Conservation (phyloP, 35 echinoderm and acorn worm genomes). For the Apostichopus japonicus region DNA sequence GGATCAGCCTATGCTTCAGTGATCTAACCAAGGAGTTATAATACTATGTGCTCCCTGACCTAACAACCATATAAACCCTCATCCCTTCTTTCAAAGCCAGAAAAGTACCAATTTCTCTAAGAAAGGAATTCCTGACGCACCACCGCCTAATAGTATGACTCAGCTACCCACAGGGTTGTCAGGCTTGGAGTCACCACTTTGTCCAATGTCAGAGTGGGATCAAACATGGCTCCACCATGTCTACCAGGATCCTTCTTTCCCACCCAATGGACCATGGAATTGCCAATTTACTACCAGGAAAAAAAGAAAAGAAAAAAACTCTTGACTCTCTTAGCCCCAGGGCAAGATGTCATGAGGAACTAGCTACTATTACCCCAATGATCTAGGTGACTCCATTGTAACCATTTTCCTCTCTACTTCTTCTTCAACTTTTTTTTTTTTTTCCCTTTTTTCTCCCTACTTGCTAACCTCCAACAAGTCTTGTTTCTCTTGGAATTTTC, state of each 20-base stretch:
- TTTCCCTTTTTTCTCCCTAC: not conserved
- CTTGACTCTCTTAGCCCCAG: not conserved
- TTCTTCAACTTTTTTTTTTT: not conserved
- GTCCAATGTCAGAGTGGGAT: slow-evolving; percentile 17
- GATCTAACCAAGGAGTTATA: too few relatives aligned
- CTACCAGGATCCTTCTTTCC: slow-evolving; percentile 7
- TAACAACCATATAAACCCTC: too few relatives aligned
- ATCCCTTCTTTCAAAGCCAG: too few relatives aligned
- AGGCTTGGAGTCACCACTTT: not conserved
- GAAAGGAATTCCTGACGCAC: too few relatives aligned
- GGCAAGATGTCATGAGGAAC: not conserved
- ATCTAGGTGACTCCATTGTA: not conserved
- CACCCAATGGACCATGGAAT: not conserved
- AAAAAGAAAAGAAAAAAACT: not conserved
- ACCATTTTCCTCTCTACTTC: not conserved
- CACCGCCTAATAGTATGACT: not conserved
- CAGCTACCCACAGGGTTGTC: not conserved
- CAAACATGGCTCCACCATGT: not conserved
- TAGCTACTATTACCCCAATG: not conserved
- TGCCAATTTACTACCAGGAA: not conserved
- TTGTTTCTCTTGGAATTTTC: not conserved
- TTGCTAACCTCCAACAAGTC: not conserved
- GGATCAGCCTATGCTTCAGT: too few relatives aligned
- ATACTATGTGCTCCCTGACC: too few relatives aligned
- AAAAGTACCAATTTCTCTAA: too few relatives aligned